Percentiles rank a stretch among this genome's conserved stretches.
Evolutionary conservation across 2,888 invertebrate species (phyloP).

Genomic region (Trichacis sp.): DNA sequence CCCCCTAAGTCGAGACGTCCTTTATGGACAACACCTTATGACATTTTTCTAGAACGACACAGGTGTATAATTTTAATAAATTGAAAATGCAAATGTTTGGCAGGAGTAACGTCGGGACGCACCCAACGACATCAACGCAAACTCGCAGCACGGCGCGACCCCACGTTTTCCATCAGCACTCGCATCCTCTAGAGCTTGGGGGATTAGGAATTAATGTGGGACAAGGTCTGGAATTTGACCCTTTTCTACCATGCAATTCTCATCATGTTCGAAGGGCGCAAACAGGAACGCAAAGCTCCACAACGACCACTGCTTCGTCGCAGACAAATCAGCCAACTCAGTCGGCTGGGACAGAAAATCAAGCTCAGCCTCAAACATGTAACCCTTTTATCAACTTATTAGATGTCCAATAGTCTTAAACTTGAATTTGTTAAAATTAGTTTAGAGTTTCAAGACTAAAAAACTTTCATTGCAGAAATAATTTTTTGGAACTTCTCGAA

Average conservation of each 20-base stretch:
- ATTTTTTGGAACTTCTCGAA: too few species aligned
- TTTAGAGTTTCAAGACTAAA: too few species aligned
- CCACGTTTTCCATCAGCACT: conserved; percentile 75
- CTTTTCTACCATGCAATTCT: conserved; percentile 79
- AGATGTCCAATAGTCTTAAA: too few species aligned
- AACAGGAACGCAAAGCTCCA: conserved; percentile 44
- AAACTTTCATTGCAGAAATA: too few species aligned
- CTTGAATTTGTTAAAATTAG: too few species aligned
- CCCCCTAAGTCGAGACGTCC: too few species aligned
- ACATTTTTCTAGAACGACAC: too few species aligned
- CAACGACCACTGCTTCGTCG: conserved; percentile 46
- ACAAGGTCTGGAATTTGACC: conserved; percentile 71
- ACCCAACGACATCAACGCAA: conserved; percentile 79
- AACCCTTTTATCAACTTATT: conserved; percentile 3
- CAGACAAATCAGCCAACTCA: conserved; percentile 53
- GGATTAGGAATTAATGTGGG: conserved; percentile 51
- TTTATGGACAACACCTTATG: too few species aligned
- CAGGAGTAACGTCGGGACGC: conserved; percentile 76
- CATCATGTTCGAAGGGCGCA: conserved; percentile 73
- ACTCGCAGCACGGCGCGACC: conserved; percentile 78
- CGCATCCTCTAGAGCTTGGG: conserved; percentile 70
- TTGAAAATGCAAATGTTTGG: neutral
- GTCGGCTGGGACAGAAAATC: conserved; percentile 70
- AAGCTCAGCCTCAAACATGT: conserved; percentile 53
- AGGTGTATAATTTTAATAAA: neutral